Base-by-base conservation (phyloP, 35 echinoderm and acorn worm genomes). In the Amphiura filiformis region DNA sequence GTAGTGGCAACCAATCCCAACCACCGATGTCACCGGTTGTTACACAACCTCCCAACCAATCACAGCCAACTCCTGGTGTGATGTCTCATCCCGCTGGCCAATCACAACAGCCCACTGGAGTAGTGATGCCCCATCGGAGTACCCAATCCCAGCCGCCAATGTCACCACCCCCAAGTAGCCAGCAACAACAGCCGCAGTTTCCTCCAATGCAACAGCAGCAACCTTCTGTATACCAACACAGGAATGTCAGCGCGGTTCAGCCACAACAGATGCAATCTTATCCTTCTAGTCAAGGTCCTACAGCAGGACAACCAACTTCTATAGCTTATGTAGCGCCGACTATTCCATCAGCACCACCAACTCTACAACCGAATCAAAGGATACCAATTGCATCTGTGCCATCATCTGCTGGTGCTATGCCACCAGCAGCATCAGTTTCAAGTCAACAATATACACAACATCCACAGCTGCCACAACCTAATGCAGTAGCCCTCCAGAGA, bases 41-140 rank as follows among this genome's bases (percentile, higher is more conserved):
- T 38, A 39, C 88, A 65, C 79, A 89, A 26, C 52, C 80, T 0
- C 39, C 36, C 32, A 93, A 28, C 70, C 65, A 77, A 56, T 56
- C 36, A 36, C 89, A 91, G 30, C 89, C 76, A 34, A 44, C 20
- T 28, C 88, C 38, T 31, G 57, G 22, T 42, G 38, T 31, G 14
- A 35, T 33, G 37, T 52, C 35, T 78, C 81, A 85, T 36, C 65
- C 89, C 39, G n/a, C 57, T 22, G 85, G 65, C 40, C 89, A 91
- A 77, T 36, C 76, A 35, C 87, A 82, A 37, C 80, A 78, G 76
- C 76, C 32, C 13, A 31, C 83, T 65, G 32, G 65, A 23, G 44
- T 13, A 15, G 38, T 38, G 13, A 56, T 86, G 57, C 22, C 57
- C 13, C 86, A 34, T 12, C 56, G 49, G 32, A 85, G 83, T 61